These are phyloP conservation scores for Sebastes wilsoni DNA, from an alignment of 2,797 vertebrate genomes.

Conservation along the genomic window DNA sequence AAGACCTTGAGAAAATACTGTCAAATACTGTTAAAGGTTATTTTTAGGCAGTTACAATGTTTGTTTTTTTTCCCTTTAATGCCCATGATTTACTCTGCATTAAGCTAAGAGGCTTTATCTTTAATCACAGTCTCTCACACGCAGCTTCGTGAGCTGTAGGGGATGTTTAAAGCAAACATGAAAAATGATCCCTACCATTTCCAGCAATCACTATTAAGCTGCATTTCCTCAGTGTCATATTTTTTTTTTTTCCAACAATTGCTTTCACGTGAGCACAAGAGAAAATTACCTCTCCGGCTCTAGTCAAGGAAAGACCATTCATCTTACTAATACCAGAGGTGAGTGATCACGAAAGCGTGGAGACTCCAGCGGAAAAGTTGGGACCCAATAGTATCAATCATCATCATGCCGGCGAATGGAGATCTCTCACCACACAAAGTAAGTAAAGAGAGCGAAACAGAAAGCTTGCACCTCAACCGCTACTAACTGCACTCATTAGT, in stretches of 20 bases:
- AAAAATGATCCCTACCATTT: conserved; percentile 42
- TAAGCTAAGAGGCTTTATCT: neutral
- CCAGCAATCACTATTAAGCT: conserved; percentile 36
- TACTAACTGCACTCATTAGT: conserved; percentile 58
- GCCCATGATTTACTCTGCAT: neutral
- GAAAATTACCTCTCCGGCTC: conserved; percentile 57
- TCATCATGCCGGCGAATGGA: conserved; percentile 57
- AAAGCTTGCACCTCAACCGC: conserved; percentile 19
- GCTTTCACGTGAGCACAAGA: conserved; percentile 48
- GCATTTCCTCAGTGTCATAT: conserved; percentile 4
- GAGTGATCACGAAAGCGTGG: conserved; percentile 60
- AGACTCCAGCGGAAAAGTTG: conserved; percentile 52
- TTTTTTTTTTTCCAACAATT: neutral
- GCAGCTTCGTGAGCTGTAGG: conserved; percentile 2
- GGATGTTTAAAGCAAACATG: conserved; percentile 46
- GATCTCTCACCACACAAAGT: conserved; percentile 42
- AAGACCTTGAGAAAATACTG: neutral
- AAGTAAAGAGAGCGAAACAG: conserved; percentile 25
- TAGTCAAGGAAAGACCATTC: conserved; percentile 53
- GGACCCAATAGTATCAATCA: conserved; percentile 70
- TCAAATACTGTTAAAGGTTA: neutral
- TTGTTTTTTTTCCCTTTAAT: neutral
- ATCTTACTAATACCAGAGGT: conserved; percentile 71
- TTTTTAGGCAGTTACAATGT: neutral
- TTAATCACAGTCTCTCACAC: neutral